A percentile compares a stretch with the other conserved stretches of the same genome.
Evolutionary conservation across 2,888 invertebrate genomes (phyloP).

Genomic region (Panopea generosa): DNA sequence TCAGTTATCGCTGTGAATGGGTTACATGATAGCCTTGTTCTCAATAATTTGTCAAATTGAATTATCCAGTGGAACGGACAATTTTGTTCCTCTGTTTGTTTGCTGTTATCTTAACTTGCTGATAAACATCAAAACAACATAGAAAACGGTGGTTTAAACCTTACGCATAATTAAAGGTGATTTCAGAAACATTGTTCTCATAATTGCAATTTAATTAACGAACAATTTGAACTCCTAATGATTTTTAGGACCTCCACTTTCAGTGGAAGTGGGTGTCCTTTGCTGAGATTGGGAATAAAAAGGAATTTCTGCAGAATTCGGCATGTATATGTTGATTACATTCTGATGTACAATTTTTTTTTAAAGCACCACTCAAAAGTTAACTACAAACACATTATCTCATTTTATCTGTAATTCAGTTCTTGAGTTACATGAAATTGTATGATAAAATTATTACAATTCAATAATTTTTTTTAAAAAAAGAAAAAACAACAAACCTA

Average conservation of each 20-base stretch:
- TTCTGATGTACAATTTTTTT: too few relatives aligned
- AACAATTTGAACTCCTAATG: constrained; percentile 1
- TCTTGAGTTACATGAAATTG: too few relatives aligned
- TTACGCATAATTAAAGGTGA: constrained; percentile 44
- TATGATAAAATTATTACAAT: too few relatives aligned
- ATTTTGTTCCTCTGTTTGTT: constrained; percentile 39
- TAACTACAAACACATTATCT: too few relatives aligned
- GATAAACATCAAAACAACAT: constrained; percentile 25
- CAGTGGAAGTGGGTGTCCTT: not conserved
- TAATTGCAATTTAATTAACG: constrained; percentile 39
- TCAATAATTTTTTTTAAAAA: too few relatives aligned
- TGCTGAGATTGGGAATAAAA: not conserved
- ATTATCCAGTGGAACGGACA: constrained; percentile 53
- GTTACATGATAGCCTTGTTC: constrained; percentile 54
- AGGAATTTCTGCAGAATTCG: too few relatives aligned
- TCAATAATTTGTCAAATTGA: constrained; percentile 40
- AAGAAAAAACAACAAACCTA: too few relatives aligned
- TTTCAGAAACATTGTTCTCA: constrained; percentile 15
- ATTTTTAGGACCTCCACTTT: not conserved
- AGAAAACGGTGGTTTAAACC: constrained; percentile 33
- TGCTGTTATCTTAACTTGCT: constrained; percentile 44
- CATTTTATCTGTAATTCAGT: too few relatives aligned
- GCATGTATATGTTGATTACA: too few relatives aligned
- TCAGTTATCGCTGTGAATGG: constrained; percentile 31
- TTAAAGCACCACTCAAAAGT: too few relatives aligned